Evolutionary conservation across 2,888 invertebrate genomes (phyloP), one percentile per base, ranked within the genome.

Genomic region (Stenolophus ochropezus): DNA sequence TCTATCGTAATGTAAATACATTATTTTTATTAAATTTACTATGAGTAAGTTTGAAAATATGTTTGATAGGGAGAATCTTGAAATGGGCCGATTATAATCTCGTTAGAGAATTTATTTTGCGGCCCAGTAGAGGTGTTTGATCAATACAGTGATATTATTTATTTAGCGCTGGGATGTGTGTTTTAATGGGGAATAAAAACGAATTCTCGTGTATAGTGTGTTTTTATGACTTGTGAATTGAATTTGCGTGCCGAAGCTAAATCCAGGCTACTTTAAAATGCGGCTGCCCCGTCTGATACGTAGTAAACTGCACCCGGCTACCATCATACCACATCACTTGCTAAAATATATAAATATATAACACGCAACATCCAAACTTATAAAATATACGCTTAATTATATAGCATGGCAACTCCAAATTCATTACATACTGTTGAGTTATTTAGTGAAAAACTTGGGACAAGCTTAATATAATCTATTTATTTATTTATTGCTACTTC

Each of bases 221-320:
- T 69, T 69, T 69, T 69, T 69, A 69, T 69, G 33, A 33, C 65
- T 69, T 33, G 65, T 33, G 65, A 69, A 69, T 69, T 69, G 65
- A 69, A 69, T 69, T 69, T 69, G 65, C 65, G 65, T 69, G 65
- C 16, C 65, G 8, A 27, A 14, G 27, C 18, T 20, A 33, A 69
- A 69, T 69, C 65, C 16, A 18, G 16, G 11, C 33, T 69, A 33
- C 16, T 69, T 69, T 69, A 69, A 69, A 69, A 69, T 69, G 65
- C 65, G 27, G 16, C 65, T 33, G 14, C 14, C 25, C 6, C 0
- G 61, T n/a, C 51, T 51, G 25, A 61, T 58, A 23, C 11, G 61
- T 11, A 5, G 51, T 16, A 14, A 14, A 18, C 18, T 14, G 51
- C 51, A 51, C 18, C 14, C 14, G 51, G 51, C 18, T 18, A n/a